Base-by-base conservation (phyloP, 2,113 vertebrate species). In the Rhombomys opimus region DNA sequence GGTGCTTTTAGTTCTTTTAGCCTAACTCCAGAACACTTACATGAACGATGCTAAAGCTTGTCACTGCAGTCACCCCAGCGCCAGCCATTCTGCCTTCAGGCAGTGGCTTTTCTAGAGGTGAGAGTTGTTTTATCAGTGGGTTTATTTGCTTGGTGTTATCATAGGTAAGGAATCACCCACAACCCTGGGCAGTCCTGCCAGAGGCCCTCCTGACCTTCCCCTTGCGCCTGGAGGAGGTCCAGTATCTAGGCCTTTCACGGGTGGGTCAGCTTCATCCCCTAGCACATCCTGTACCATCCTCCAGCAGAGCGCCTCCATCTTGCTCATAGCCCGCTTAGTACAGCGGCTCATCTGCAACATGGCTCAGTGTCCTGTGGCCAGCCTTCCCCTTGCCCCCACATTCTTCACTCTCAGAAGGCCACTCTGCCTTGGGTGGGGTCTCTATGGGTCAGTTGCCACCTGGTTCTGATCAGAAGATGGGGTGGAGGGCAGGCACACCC, bases 11-110 rank as follows among this genome's bases (percentile, higher is more conserved):
- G 12, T 54, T 50, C 30, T 87, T 57, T 27, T 11, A 1, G 52
- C 17, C 70, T 52, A 22, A 81, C 32, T 70, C 82, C 35, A 38
- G 54, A 54, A 46, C 32, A 6, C 18, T 11, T 4, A 0, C 1
- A 5, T 0, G 17, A 68, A 35, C 22, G 46, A 12, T 41, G 23
- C 23, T 52, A 61, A 54, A 50, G 67, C 68, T 87, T 7, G 0
- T 54, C n/a, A 9, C n/a, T 0, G 1, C 11, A 9, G 46, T 38
- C 35, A 13, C 9, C 38, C 7, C 35, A 22, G 0, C 9, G 20
- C 6, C 38, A 76, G 68, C 46, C 20, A 0, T 57, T 54, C 67
- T 0, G 0, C 11, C 41, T 75, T 12, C 35, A 57, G 85, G 67
- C 41, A 15, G 57, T n/a, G n/a, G 9, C 6, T 25, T 73, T 80